These are phyloP conservation scores for Nibea albiflora DNA, from an alignment of 2,113 vertebrate genomes.

Conservation along the genomic window DNA sequence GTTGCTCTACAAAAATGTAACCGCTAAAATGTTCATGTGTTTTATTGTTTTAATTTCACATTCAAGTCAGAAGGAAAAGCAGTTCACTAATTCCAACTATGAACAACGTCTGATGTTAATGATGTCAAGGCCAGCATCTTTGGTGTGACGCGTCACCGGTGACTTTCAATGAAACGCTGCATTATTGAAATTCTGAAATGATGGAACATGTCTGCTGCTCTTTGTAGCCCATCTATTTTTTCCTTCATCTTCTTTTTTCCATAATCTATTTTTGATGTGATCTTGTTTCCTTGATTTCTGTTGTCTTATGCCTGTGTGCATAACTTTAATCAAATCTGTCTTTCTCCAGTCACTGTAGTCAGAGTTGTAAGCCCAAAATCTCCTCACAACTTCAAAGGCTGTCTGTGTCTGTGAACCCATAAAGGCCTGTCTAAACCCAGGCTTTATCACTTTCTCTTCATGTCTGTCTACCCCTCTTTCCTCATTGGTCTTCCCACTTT, in stretches of 20 bases:
- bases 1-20: background rate
- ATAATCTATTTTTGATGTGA: constrained; percentile 54
- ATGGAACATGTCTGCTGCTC: constrained; percentile 14
- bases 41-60: background rate
- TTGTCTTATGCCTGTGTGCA: constrained; percentile 59
- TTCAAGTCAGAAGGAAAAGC: background rate
- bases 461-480: constrained; percentile 51
- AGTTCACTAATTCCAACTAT: background rate
- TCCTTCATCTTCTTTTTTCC: background rate
- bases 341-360: constrained; percentile 63
- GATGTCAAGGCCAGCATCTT: background rate
- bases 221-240: constrained; percentile 24
- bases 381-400: constrained; percentile 73
- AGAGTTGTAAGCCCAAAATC: constrained; percentile 71
- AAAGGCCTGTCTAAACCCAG: constrained; percentile 72
- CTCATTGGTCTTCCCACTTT: constrained; percentile 26
- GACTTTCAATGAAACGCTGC: constrained; percentile 6
- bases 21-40: background rate
- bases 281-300: constrained; percentile 56
- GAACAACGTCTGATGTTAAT: constrained; percentile 11
- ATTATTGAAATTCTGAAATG: constrained; percentile 12
- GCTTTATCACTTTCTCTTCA: constrained; percentile 67
- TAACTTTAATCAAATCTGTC: constrained; percentile 68
- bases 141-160: background rate
- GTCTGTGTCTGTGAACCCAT: constrained; percentile 71